phyloP scores from a whole-genome alignment of 2,888 invertebrate genomes.

The Patella depressa region DNA sequence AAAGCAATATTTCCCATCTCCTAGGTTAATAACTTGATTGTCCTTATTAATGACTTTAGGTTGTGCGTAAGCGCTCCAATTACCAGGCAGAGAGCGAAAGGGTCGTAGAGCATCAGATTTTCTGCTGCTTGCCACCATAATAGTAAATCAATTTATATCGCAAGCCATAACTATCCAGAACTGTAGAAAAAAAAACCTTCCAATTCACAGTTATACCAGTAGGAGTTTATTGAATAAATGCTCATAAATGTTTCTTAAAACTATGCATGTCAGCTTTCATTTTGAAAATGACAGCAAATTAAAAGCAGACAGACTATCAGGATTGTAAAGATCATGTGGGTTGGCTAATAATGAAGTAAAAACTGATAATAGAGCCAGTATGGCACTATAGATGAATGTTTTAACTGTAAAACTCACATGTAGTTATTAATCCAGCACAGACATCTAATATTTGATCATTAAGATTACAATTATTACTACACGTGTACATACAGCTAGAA shows the following conservation, averaged over 20 bases:
- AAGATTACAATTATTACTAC: too few species aligned
- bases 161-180: conserved; percentile 7
- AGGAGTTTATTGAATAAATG: conserved; percentile 18
- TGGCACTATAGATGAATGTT: too few species aligned
- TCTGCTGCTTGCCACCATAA: conserved; percentile 3
- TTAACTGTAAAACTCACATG: too few species aligned
- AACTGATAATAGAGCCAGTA: too few species aligned
- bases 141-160: conserved; percentile 24
- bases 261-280: conserved; percentile 8
- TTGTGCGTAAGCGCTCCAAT: conserved; percentile 26
- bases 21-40: conserved; percentile 26
- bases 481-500: too few species aligned
- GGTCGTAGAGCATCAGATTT: conserved; percentile 8
- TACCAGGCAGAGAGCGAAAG: conserved; percentile 11
- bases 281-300: conserved; percentile 17
- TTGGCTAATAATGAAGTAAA: too few species aligned
- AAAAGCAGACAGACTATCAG: conserved; percentile 18
- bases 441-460: too few species aligned
- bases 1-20: conserved; percentile 6
- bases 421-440: too few species aligned
- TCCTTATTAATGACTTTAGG: conserved; percentile 22
- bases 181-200: conserved; percentile 8
- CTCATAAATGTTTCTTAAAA: conserved; percentile 18
- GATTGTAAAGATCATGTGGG: background rate
- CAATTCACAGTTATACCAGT: conserved; percentile 12